Percentiles rank a stretch among this genome's conserved stretches.
phyloP scores from a whole-genome alignment of 2,888 invertebrate species.

The Neocrepidodera transversa region DNA sequence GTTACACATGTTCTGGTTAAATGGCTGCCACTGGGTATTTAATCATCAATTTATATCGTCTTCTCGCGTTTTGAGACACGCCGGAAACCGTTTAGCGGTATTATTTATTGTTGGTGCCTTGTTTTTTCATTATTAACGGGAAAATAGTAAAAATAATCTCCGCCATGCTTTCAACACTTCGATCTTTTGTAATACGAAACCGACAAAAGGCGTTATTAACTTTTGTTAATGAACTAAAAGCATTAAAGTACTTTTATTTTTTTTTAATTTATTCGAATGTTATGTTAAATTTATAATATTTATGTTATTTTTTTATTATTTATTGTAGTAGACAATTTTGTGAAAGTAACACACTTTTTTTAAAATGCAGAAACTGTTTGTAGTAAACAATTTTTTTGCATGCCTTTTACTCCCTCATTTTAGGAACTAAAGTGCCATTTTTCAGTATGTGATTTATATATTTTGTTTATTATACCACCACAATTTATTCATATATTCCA shows the following conservation, averaged over 20 bases:
- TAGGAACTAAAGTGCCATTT: no score
- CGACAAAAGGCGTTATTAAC: conserved; percentile 7
- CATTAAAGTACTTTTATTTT: conserved; percentile 4
- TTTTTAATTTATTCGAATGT: no score
- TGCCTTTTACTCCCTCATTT: no score
- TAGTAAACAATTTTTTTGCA: no score
- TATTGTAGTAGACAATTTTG: no score
- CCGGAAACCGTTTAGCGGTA: conserved; percentile 30
- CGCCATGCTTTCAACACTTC: conserved; percentile 15
- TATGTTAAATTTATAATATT: no score
- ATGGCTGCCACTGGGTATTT: conserved; percentile 34
- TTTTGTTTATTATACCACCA: no score
- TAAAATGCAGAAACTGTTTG: no score
- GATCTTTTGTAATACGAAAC: conserved; percentile 4
- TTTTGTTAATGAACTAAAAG: conserved; percentile 4
- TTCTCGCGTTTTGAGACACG: conserved; percentile 21
- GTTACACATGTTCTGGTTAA: conserved; percentile 42
- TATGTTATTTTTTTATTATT: no score
- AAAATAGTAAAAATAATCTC: conserved; percentile 21
- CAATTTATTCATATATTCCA: no score
- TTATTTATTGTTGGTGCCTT: conserved; percentile 27
- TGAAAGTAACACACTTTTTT: no score
- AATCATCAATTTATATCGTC: conserved; percentile 34
- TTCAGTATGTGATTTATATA: no score
- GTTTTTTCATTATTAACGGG: conserved; percentile 10